phyloP scores from a whole-genome alignment of 1,140 invertebrate genomes.

The Pseudomyrmex concolor region DNA sequence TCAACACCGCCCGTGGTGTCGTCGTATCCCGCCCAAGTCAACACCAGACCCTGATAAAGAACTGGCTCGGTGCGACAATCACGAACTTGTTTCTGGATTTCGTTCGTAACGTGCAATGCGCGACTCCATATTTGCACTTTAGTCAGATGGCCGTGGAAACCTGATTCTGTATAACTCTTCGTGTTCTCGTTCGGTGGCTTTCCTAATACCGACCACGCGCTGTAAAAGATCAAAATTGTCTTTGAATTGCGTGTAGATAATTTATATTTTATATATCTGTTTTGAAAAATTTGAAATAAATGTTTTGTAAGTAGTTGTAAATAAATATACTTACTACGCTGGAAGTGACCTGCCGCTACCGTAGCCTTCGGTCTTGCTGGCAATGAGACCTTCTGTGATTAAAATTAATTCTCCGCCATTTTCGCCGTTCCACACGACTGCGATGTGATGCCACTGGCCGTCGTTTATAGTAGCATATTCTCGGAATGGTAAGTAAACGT shows the following conservation, averaged over 20 bases:
- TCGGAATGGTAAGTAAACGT: constrained; percentile 95
- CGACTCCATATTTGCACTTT: constrained; percentile 98
- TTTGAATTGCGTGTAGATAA: constrained; percentile 4
- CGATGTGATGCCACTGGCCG: constrained; percentile 98
- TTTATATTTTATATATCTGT: too few relatives aligned
- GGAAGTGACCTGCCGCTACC: constrained; percentile 92
- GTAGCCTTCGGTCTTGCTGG: constrained; percentile 94
- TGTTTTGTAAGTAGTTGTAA: constrained; percentile 6
- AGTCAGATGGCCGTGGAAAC: constrained; percentile 97
- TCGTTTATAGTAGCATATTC: constrained; percentile 97
- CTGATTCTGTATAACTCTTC: constrained; percentile 92
- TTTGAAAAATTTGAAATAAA: neutral
- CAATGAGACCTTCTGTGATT: constrained; percentile 96
- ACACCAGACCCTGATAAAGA: constrained; percentile 92
- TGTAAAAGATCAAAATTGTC: constrained; percentile 81
- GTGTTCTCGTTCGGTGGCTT: constrained; percentile 92
- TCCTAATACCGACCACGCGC: constrained; percentile 96
- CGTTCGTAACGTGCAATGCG: constrained; percentile 94
- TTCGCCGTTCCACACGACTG: constrained; percentile 96
- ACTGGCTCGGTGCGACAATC: constrained; percentile 96
- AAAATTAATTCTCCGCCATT: constrained; percentile 93
- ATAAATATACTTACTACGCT: constrained; percentile 88
- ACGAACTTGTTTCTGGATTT: constrained; percentile 96
- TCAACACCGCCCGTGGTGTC: constrained; percentile 95
- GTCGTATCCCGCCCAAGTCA: constrained; percentile 97